Percentiles rank a stretch among this genome's conserved stretches.
Evolutionary conservation across 2,888 invertebrate genomes (phyloP).

Genomic region (Lordiphosa fenestrarum): DNA sequence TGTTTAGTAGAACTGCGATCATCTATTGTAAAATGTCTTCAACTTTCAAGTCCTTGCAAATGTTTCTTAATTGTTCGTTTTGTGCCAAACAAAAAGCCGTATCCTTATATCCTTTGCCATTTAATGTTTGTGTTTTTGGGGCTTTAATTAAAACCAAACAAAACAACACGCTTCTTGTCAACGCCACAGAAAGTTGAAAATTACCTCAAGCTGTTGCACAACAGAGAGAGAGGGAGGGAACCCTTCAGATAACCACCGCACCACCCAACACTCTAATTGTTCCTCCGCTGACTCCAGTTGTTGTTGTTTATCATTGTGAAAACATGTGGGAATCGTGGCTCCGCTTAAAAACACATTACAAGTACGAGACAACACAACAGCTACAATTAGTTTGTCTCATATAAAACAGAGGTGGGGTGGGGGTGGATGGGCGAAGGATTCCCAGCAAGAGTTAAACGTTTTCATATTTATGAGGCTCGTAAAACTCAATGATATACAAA

Average conservation of each 20-base stretch:
- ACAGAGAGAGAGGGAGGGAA: conserved; percentile 27
- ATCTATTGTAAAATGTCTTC: no score
- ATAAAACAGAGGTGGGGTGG: conserved; percentile 24
- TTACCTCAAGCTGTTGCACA: conserved; percentile 78
- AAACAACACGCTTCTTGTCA: conserved; percentile 57
- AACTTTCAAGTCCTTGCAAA: no score
- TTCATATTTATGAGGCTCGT: conserved; percentile 78
- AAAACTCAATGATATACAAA: conserved; percentile 79
- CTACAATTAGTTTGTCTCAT: conserved; percentile 79
- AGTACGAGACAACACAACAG: conserved; percentile 38
- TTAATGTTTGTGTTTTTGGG: conserved; percentile 30
- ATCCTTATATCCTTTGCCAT: conserved; percentile 3
- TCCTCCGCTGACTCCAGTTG: conserved; percentile 10
- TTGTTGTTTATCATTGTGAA: conserved; percentile 63
- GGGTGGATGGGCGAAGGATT: not conserved
- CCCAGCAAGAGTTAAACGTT: conserved; percentile 77
- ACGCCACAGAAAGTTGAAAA: conserved; percentile 68
- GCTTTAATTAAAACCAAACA: conserved; percentile 72
- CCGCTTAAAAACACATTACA: conserved; percentile 74
- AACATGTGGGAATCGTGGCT: conserved; percentile 65
- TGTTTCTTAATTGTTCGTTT: no score
- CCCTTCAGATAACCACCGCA: conserved; percentile 13
- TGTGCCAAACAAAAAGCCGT: not conserved
- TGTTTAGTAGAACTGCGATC: no score
- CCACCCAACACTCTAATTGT: conserved; percentile 50